Evolutionary conservation across 1,140 invertebrate species (phyloP), one percentile per base, ranked within the genome.

Genomic region (Steinernema feltiae): DNA sequence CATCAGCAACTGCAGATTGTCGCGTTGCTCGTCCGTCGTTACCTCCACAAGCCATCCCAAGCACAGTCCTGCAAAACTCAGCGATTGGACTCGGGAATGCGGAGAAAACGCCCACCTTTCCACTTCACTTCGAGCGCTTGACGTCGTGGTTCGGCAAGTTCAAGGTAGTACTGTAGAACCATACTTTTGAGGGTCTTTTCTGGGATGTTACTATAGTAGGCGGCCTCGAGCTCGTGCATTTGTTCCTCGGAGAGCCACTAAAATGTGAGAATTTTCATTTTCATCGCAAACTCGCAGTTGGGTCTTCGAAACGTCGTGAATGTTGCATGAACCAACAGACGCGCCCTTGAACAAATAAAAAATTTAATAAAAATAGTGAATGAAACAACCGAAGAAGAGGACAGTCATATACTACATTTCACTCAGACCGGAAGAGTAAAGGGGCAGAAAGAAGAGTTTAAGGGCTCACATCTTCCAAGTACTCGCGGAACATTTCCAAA

Each of bases 221-320:
- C 53, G 3, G 53, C 53, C 24, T 63, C 53, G 53, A 63, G 53
- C 53, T 63, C 53, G 53, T 63, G 53, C 24, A 63, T 12, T 21
- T 63, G 53, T 63, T 63, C 53, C 24, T 63, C 53, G 53, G 53
- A n/a, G 12, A 63, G 24, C 53, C 53, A 63, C 53, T 63, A 63
- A 63, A 63, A 63, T 63, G 7, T 3, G 24, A 63, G 24, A 12
- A 27, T 17, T n/a, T 27, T 63, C 3, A 15, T 15, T 27, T 27
- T 3, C 7, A 3, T 21, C 24, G n/a, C n/a, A n/a, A n/a, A n/a
- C n/a, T n/a, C n/a, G n/a, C n/a, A n/a, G n/a, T n/a, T n/a, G n/a
- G n/a, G n/a, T n/a, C n/a, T n/a, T n/a, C n/a, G n/a, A n/a, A n/a
- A n/a, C n/a, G n/a, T n/a, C n/a, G n/a, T n/a, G n/a, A n/a, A n/a